Conservation (phyloP, 2,888 invertebrate genomes). For the Coleophora deauratella region DNA sequence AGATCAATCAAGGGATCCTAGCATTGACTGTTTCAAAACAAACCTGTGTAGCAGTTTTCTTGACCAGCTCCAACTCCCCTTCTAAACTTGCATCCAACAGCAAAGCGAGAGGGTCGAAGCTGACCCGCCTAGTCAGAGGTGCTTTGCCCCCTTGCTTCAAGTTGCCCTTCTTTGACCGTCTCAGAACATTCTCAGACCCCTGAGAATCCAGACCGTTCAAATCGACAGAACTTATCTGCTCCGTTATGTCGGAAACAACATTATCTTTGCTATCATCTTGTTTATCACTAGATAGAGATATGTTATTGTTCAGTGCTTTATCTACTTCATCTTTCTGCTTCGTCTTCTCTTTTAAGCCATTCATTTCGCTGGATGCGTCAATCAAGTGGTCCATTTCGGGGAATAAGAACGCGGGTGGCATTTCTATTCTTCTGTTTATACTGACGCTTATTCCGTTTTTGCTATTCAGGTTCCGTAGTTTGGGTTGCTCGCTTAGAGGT, state of each 20-base stretch:
- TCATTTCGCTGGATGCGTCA: constrained; percentile 53
- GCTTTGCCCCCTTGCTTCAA: constrained; percentile 83
- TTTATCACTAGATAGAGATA: constrained; percentile 44
- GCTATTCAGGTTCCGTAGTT: constrained; percentile 76
- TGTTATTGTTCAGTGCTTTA: constrained; percentile 45
- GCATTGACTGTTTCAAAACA: too few species aligned
- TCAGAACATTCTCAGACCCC: constrained; percentile 69
- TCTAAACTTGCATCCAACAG: constrained; percentile 97
- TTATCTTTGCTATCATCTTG: constrained; percentile 58
- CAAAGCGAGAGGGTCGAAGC: constrained; percentile 97
- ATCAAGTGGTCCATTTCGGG: constrained; percentile 81
- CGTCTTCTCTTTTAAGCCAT: constrained; percentile 48
- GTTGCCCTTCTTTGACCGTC: constrained; percentile 86
- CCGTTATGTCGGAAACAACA: constrained; percentile 57
- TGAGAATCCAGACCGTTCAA: constrained; percentile 72
- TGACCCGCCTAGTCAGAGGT: constrained; percentile 88
- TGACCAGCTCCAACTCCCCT: constrained; percentile 97
- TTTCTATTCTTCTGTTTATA: constrained; percentile 83
- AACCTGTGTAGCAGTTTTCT: constrained; percentile 94
- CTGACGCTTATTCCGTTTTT: constrained; percentile 78
- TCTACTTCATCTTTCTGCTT: constrained; percentile 62
- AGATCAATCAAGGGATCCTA: too few species aligned
- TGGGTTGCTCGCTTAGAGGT: constrained; percentile 86
- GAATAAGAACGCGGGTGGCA: constrained; percentile 88
- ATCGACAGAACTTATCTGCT: constrained; percentile 66